phyloP scores from a whole-genome alignment of 2,113 vertebrate genomes.

The Prunella himalayana region DNA sequence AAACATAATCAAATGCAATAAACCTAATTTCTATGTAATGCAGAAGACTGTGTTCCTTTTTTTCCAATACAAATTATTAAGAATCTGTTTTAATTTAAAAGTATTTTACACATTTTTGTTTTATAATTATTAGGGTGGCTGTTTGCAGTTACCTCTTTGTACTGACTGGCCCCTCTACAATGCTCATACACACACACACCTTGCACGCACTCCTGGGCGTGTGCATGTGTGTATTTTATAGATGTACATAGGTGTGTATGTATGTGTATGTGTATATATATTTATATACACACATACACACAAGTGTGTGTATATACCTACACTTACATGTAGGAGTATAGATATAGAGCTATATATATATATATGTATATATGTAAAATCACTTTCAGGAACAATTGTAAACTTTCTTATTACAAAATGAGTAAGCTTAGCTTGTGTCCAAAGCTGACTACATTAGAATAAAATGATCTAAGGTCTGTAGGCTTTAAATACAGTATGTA shows the following conservation, averaged over 20 bases:
- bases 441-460: constrained; percentile 58
- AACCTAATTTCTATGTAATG: constrained; percentile 57
- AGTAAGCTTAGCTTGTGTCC: constrained; percentile 59
- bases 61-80: constrained; percentile 1
- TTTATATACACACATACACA: constrained; percentile 2
- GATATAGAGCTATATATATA: constrained; percentile 12
- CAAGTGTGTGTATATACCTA: constrained; percentile 37
- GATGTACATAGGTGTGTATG: constrained; percentile 24
- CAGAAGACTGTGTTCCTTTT: constrained; percentile 49
- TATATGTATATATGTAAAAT: constrained; percentile 67
- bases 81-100: background rate
- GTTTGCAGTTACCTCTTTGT: constrained; percentile 18
- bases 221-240: background rate
- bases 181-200: background rate
- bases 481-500: constrained; percentile 65
- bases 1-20: constrained; percentile 67
- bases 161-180: background rate
- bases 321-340: constrained; percentile 38
- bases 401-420: constrained; percentile 56
- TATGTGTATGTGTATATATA: constrained; percentile 18
- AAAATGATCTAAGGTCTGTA: constrained; percentile 45
- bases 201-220: background rate
- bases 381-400: constrained; percentile 48
- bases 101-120: background rate
- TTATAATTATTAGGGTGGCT: background rate